Conservation (phyloP, 2,113 vertebrate species). For the Oreochromis tanganicae region DNA sequence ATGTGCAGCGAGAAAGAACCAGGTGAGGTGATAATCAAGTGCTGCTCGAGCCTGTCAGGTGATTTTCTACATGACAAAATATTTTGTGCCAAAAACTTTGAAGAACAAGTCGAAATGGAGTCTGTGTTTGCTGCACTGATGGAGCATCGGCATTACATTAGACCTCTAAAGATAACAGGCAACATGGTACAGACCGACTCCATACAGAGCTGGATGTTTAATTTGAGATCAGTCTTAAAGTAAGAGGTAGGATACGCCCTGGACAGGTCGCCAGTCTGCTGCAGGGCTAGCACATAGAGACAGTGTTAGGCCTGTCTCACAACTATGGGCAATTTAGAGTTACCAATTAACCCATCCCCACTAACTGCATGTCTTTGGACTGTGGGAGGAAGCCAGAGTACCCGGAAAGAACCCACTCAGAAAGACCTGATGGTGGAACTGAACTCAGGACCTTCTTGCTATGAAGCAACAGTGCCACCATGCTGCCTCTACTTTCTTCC, state of each 20-base stretch:
- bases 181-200: neutral
- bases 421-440: neutral
- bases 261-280: too few relatives aligned
- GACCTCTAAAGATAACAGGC: neutral
- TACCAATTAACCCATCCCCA: neutral
- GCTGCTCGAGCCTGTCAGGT: neutral
- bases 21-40: neutral
- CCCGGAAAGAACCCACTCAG: rapidly evolving
- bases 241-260: too few relatives aligned
- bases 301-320: neutral
- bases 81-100: neutral
- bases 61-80: neutral
- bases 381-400: neutral
- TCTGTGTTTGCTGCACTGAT: neutral
- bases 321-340: neutral
- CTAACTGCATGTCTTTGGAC: neutral
- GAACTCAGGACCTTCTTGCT: neutral
- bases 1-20: neutral
- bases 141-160: neutral
- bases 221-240: neutral
- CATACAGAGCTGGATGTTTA: neutral
- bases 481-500: rapidly evolving
- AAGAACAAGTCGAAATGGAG: neutral
- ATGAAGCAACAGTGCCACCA: neutral
- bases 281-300: neutral